A percentile compares a stretch with the other conserved stretches of the same genome.
Evolutionary conservation across 2,888 invertebrate genomes (phyloP).

Genomic region (Nudaria mundana): DNA sequence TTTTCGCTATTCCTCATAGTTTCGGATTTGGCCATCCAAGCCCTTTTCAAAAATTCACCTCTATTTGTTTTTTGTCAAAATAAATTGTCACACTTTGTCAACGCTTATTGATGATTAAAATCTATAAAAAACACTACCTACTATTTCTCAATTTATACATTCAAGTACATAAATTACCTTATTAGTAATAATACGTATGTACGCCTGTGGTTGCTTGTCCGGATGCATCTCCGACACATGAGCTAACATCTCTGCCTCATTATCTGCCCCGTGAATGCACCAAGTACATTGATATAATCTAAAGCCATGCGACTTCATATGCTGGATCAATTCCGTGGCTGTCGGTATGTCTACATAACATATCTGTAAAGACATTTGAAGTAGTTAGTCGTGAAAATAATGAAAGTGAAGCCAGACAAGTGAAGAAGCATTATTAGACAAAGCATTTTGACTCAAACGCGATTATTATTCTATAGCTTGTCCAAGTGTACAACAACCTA

Average conservation of each 20-base stretch:
- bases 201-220: constrained; percentile 58
- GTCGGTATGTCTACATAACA: constrained; percentile 39
- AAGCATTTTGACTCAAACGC: too few species aligned
- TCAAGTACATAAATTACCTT: constrained; percentile 44
- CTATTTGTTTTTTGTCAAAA: too few species aligned
- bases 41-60: too few species aligned
- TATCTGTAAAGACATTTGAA: constrained; percentile 51
- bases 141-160: not conserved
- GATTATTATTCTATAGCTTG: too few species aligned
- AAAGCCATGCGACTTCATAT: constrained; percentile 62
- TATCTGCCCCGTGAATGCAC: constrained; percentile 63
- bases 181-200: constrained; percentile 58
- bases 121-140: not conserved
- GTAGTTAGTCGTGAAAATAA: too few species aligned
- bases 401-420: too few species aligned
- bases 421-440: too few species aligned
- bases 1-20: too few species aligned
- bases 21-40: too few species aligned
- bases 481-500: too few species aligned
- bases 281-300: constrained; percentile 68
- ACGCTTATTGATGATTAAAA: not conserved
- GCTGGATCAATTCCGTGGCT: constrained; percentile 49
- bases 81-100: not conserved
- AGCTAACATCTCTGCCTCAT: constrained; percentile 51
- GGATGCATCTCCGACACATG: constrained; percentile 70